Percentiles rank a stretch among this genome's conserved stretches.
Evolutionary conservation across 2,113 vertebrate species (phyloP).

Genomic region (Dryoscopus gambensis): DNA sequence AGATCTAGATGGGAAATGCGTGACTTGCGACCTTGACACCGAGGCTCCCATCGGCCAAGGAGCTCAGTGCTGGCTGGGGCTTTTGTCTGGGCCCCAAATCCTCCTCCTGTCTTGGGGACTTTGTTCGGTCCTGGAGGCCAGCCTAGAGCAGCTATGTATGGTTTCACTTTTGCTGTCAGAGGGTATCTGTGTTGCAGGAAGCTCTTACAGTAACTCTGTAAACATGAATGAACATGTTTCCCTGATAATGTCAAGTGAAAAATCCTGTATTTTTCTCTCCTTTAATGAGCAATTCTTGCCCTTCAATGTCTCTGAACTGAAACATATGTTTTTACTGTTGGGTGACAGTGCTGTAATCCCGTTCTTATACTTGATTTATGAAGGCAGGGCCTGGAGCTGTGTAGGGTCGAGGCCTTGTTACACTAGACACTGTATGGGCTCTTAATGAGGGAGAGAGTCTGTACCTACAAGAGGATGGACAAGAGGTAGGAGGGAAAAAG

Average conservation of each 20-base stretch:
- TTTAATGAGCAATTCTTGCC: constrained; percentile 9
- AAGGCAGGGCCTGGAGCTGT: neutral
- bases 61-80: neutral
- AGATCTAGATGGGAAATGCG: neutral
- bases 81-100: neutral
- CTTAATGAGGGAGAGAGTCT: neutral
- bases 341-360: neutral
- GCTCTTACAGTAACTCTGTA: neutral
- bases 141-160: neutral
- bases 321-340: neutral
- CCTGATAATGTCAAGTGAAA: neutral
- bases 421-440: neutral
- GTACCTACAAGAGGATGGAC: neutral
- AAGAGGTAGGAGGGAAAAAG: neutral
- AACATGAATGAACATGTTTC: neutral
- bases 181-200: neutral
- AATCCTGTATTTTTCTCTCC: constrained; percentile 11
- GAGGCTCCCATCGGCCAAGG: neutral
- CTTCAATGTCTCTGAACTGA: neutral
- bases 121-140: neutral
- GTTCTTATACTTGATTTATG: constrained; percentile 38
- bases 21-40: neutral
- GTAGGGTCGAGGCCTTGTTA: neutral
- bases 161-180: neutral
- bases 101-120: neutral